Conservation (phyloP, 2,113 vertebrate species). For the Neogale vison region DNA sequence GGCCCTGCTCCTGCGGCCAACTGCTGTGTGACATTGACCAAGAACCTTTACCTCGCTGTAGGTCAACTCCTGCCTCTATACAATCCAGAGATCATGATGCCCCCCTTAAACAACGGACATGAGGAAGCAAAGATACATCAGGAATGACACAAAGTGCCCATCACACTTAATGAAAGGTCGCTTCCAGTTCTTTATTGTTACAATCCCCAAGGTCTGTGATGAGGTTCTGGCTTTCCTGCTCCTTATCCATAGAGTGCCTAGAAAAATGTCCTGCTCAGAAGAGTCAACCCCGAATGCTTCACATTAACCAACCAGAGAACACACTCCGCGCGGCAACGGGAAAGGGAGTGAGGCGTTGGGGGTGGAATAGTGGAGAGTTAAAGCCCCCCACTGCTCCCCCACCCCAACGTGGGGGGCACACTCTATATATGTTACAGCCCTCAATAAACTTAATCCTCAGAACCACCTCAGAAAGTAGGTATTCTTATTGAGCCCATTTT, state of each 20-base stretch:
- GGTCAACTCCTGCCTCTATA: not conserved
- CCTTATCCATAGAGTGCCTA: not conserved
- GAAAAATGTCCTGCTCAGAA: not conserved
- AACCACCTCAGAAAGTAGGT: not conserved
- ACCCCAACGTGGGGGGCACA: accelerated
- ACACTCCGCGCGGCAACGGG: not conserved
- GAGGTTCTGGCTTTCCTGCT: not conserved
- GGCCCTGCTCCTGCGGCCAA: not conserved
- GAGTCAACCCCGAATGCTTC: not conserved
- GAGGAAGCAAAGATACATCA: not conserved
- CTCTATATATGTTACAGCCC: not conserved
- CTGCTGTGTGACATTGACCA: not conserved
- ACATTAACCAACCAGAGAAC: not conserved
- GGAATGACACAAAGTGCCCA: not conserved
- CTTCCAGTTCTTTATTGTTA: not conserved
- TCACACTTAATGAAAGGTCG: not conserved
- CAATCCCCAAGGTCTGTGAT: not conserved
- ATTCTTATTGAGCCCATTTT: not conserved
- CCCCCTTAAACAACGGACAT: not conserved
- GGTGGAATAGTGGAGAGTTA: not conserved
- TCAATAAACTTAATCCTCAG: not conserved
- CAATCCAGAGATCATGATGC: not conserved
- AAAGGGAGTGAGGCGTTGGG: not conserved
- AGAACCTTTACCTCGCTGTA: not conserved
- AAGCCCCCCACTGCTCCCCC: accelerated